These are phyloP conservation scores for Antidorcas marsupialis DNA, from an alignment of 2,113 vertebrate species.

Conservation along the genomic window DNA sequence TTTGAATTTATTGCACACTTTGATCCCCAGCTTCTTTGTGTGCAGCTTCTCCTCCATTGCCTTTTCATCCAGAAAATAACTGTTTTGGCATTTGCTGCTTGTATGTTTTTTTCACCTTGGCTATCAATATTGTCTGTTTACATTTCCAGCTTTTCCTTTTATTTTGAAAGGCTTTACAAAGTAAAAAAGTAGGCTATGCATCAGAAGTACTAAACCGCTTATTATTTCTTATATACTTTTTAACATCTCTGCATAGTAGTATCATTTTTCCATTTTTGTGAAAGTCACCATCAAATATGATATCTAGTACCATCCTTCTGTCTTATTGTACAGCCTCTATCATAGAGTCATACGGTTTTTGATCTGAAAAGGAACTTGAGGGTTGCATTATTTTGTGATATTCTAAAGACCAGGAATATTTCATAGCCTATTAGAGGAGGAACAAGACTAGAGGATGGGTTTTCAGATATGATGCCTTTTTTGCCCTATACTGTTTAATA, in stretches of 20 bases:
- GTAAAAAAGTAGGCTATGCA: background rate
- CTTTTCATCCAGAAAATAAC: conserved; percentile 41
- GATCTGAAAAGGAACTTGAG: background rate
- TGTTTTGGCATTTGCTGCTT: conserved; percentile 14
- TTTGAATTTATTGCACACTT: conserved; percentile 57
- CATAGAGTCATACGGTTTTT: background rate
- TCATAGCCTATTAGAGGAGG: background rate
- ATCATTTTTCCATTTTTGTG: background rate
- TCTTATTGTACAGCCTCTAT: background rate
- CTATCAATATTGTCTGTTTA: conserved; percentile 35
- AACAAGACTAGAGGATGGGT: background rate
- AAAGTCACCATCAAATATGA: background rate
- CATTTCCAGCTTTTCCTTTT: conserved; percentile 11
- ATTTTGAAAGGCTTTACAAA: conserved; percentile 10
- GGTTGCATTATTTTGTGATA: background rate
- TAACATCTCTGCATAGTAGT: background rate
- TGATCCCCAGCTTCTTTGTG: background rate
- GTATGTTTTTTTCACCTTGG: background rate
- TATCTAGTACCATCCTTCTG: background rate
- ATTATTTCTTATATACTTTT: background rate
- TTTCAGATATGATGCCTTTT: background rate
- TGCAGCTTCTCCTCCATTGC: background rate
- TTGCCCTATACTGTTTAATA: background rate
- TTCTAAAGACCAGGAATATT: background rate
- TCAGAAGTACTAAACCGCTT: background rate